These are phyloP conservation scores for Urocynchramus pylzowi DNA, from an alignment of 2,113 vertebrate species.

Conservation along the genomic window DNA sequence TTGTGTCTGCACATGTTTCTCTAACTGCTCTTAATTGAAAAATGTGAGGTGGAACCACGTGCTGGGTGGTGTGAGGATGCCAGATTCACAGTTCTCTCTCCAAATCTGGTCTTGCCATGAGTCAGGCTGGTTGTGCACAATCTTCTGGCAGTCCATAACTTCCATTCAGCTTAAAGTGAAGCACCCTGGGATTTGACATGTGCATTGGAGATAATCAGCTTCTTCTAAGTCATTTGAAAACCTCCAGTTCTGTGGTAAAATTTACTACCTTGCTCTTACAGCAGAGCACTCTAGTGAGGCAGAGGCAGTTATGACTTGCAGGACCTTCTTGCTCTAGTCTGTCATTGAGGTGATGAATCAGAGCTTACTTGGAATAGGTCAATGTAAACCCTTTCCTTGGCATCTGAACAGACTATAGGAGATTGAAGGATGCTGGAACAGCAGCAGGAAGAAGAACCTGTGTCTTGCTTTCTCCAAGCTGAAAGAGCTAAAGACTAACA, in stretches of 20 bases:
- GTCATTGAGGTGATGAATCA: not conserved
- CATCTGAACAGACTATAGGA: not conserved
- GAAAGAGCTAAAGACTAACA: not conserved
- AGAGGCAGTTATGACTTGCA: not conserved
- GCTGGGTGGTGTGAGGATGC: not conserved
- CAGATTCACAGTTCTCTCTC: not conserved
- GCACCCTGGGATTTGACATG: not conserved
- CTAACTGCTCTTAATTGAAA: not conserved
- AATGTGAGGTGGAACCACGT: not conserved
- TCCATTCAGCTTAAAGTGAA: not conserved
- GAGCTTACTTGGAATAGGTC: not conserved
- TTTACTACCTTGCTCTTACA: not conserved
- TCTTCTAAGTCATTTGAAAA: not conserved
- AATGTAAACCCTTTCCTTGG: not conserved
- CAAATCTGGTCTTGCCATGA: not conserved
- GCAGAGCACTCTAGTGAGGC: not conserved
- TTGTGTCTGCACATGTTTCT: not conserved
- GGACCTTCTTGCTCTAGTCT: not conserved
- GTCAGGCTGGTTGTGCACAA: not conserved
- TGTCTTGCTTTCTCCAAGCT: not conserved
- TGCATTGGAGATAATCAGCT: not conserved
- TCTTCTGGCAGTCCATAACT: not conserved
- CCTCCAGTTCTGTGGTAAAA: not conserved
- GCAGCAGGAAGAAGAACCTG: not conserved
- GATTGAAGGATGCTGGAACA: not conserved